These are phyloP conservation scores for Trachurus trachurus DNA, from an alignment of 2,797 vertebrate genomes.

Conservation along the genomic window DNA sequence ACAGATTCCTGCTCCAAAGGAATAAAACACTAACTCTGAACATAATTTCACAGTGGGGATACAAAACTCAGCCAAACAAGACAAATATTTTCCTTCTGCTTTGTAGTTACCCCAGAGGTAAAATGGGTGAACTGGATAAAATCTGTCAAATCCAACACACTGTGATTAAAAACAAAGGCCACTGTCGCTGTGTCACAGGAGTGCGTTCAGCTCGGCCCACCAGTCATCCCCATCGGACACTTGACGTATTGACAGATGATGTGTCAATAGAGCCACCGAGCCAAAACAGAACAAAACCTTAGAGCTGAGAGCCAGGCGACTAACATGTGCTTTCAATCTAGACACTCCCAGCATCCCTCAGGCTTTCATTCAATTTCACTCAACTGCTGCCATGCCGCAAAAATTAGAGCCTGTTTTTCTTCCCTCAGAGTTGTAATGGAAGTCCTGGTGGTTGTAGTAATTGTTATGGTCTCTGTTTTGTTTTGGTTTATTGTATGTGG, in stretches of 20 bases:
- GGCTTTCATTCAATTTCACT: constrained; percentile 59
- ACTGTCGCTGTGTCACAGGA: constrained; percentile 40
- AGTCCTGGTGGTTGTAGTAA: constrained; percentile 34
- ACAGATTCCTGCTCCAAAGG: constrained; percentile 3
- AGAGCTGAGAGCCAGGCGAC: constrained; percentile 37
- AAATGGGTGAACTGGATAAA: constrained; percentile 16
- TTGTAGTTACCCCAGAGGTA: constrained; percentile 7
- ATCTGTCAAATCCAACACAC: constrained; percentile 20
- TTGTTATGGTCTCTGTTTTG: constrained; percentile 28
- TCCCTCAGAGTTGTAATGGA: background rate
- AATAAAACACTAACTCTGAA: background rate
- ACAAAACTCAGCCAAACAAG: background rate
- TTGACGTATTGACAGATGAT: constrained; percentile 63
- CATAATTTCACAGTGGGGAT: constrained; percentile 7
- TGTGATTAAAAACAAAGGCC: constrained; percentile 33
- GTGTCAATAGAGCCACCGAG: constrained; percentile 65
- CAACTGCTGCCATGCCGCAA: constrained; percentile 46
- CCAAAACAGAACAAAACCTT: constrained; percentile 63
- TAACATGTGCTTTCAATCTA: constrained; percentile 83
- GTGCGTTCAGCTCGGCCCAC: constrained; percentile 18
- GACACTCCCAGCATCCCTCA: constrained; percentile 67
- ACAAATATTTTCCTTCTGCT: constrained; percentile 7
- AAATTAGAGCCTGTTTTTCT: constrained; percentile 8
- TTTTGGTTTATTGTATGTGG: constrained; percentile 3
- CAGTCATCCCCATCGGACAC: constrained; percentile 10